Percentiles rank a stretch among this genome's conserved stretches.
phyloP scores from a whole-genome alignment of 1,140 invertebrate species.

The Drosophila kohkoa region DNA sequence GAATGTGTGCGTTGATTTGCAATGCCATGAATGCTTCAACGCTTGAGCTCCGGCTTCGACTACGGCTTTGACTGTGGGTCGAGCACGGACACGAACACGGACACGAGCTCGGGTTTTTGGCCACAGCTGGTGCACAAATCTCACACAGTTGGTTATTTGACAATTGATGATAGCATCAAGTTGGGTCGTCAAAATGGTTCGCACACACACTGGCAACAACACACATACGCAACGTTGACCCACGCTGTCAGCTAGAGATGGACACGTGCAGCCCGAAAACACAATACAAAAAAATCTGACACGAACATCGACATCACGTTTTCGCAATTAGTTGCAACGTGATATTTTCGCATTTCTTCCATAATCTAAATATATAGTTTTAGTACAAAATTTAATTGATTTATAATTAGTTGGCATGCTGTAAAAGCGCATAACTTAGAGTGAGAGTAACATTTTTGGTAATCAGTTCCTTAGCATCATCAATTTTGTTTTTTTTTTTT shows the following conservation, averaged over 20 bases:
- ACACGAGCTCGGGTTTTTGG: constrained; percentile 23
- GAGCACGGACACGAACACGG: background rate
- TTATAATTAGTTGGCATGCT: constrained; percentile 1
- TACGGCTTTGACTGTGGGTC: background rate
- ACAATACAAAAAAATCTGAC: background rate
- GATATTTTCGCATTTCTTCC: background rate
- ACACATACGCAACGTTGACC: constrained; percentile 32
- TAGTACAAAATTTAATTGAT: constrained; percentile 5
- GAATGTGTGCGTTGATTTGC: constrained; percentile 67
- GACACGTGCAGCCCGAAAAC: constrained; percentile 52
- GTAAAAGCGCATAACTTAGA: background rate
- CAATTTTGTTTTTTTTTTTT: background rate
- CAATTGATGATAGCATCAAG: constrained; percentile 83
- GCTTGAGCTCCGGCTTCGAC: constrained; percentile 41
- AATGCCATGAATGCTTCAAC: constrained; percentile 80
- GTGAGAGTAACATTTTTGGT: background rate
- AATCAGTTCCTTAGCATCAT: background rate
- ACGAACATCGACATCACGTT: constrained; percentile 39
- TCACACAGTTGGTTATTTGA: constrained; percentile 82
- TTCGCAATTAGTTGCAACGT: constrained; percentile 51
- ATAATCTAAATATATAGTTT: constrained; percentile 6
- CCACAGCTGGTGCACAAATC: constrained; percentile 80
- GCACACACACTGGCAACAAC: constrained; percentile 35
- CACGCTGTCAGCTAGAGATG: constrained; percentile 59
- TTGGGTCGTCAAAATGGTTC: constrained; percentile 70